phyloP scores from a whole-genome alignment of 2,888 invertebrate genomes.

The Rugalucina vietnamica region DNA sequence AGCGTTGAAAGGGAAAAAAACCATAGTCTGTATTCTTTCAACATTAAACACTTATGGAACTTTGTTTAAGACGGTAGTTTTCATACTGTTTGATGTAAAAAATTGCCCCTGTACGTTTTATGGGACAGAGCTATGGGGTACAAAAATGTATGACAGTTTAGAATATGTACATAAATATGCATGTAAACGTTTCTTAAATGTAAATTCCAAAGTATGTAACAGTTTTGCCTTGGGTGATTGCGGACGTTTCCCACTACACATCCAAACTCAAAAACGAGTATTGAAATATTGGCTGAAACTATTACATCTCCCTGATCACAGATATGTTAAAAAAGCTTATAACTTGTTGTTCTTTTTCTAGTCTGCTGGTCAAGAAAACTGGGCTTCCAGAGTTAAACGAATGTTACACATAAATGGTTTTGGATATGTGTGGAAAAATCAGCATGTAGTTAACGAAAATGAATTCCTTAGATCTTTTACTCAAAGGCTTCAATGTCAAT shows the following conservation, averaged over 20 bases:
- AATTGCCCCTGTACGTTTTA: conserved; percentile 36
- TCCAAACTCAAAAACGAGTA: not conserved
- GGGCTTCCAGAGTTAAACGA: not conserved
- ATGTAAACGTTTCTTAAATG: not conserved
- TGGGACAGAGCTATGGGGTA: conserved; percentile 22
- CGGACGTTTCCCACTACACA: not conserved
- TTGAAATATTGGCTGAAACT: conserved; percentile 11
- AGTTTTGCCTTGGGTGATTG: not conserved
- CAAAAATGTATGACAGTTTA: not conserved
- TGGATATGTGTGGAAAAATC: not conserved
- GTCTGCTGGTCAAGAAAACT: not conserved
- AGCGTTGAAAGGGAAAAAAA: not conserved
- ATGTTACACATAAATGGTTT: not conserved
- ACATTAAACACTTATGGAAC: not conserved
- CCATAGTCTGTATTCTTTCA: not conserved
- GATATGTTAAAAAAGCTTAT: not conserved
- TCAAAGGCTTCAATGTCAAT: no score
- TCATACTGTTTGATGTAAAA: conserved; percentile 13
- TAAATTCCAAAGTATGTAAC: not conserved
- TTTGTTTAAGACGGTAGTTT: not conserved
- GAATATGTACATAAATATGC: conserved; percentile 2
- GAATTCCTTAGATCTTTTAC: not conserved
- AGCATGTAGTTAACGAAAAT: not conserved
- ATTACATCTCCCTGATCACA: not conserved
- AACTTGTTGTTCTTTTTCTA: not conserved